A percentile compares a stretch with the other conserved stretches of the same genome.
Evolutionary conservation across 2,888 invertebrate genomes (phyloP).

Genomic region (Euphydryas editha): DNA sequence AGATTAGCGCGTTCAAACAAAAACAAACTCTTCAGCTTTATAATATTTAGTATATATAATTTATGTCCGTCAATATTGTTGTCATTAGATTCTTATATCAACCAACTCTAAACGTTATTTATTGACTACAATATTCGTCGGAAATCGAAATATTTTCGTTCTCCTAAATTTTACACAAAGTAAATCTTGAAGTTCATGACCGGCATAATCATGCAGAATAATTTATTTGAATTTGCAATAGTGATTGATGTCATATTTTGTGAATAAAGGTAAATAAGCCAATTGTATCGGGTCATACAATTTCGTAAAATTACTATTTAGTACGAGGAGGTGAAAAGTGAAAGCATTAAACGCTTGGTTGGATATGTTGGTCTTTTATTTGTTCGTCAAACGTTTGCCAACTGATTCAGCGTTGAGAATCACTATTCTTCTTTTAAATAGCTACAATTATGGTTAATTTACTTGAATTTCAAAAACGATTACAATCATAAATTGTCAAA

Average conservation of each 20-base stretch:
- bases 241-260: slow-evolving; percentile 14
- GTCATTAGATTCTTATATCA: too few relatives aligned
- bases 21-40: too few relatives aligned
- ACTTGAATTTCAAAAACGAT: neutral
- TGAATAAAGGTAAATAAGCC: slow-evolving; percentile 31
- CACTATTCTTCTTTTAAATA: slow-evolving; percentile 1
- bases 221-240: slow-evolving; percentile 13
- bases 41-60: too few relatives aligned
- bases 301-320: slow-evolving; percentile 36
- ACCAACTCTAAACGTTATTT: too few relatives aligned
- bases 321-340: slow-evolving; percentile 60
- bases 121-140: neutral
- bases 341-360: slow-evolving; percentile 72
- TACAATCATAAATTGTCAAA: neutral
- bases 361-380: slow-evolving; percentile 54
- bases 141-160: neutral
- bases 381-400: slow-evolving; percentile 63
- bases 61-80: too few relatives aligned
- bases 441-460: neutral
- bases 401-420: slow-evolving; percentile 50
- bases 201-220: slow-evolving; percentile 9
- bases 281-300: slow-evolving; percentile 37
- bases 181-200: neutral
- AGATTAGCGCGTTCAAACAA: too few relatives aligned
- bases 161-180: neutral